A percentile compares a stretch with the other conserved stretches of the same genome.
Evolutionary conservation across 2,797 vertebrate species (phyloP).

Genomic region (Garrulus glandarius): DNA sequence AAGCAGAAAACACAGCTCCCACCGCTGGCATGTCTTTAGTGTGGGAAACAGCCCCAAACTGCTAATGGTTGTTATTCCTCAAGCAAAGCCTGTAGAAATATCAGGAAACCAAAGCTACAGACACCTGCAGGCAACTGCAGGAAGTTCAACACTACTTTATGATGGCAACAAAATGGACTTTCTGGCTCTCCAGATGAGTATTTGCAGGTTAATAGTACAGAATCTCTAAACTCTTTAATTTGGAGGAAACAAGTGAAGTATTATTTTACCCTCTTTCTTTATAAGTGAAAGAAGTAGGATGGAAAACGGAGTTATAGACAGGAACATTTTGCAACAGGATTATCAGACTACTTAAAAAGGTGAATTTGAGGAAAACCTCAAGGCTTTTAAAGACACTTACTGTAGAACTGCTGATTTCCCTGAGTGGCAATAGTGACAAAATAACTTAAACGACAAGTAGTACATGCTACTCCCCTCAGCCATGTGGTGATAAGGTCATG

Average conservation of each 20-base stretch:
- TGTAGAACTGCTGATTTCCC: constrained; percentile 40
- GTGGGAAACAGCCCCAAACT: background rate
- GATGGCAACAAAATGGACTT: background rate
- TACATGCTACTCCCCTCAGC: background rate
- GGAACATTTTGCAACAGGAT: background rate
- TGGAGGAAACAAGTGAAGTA: background rate
- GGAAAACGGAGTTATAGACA: background rate
- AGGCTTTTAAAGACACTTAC: background rate
- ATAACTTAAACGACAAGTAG: background rate
- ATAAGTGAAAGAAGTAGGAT: background rate
- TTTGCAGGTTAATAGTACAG: background rate
- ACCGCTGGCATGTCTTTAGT: background rate
- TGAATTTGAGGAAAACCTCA: constrained; percentile 54
- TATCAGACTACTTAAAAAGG: constrained; percentile 20
- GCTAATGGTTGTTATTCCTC: background rate
- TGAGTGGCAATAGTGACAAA: background rate
- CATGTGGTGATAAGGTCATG: background rate
- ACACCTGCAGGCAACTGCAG: background rate
- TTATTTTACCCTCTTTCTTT: background rate
- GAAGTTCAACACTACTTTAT: background rate
- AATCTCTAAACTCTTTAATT: constrained; percentile 4
- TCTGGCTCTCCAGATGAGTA: background rate
- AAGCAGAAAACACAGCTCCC: background rate
- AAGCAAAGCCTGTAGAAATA: background rate
- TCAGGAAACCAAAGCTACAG: background rate